phyloP scores from a whole-genome alignment of 2,888 invertebrate species.

The Scelioninae gen. 1 region DNA sequence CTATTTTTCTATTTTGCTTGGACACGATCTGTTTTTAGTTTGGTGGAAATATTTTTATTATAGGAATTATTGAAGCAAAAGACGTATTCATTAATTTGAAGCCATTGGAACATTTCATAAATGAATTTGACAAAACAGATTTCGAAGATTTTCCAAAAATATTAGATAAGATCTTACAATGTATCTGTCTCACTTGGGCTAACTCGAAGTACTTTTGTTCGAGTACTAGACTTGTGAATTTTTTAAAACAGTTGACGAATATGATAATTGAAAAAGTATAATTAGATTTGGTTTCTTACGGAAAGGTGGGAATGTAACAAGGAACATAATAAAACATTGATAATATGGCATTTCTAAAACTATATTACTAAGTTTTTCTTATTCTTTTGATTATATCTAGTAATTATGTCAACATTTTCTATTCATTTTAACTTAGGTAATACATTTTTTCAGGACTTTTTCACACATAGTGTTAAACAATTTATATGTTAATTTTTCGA shows the following conservation, averaged over 20 bases:
- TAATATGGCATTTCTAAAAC: no score
- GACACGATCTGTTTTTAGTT: neutral
- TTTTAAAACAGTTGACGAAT: constrained; percentile 92
- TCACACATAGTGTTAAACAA: no score
- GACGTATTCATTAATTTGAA: constrained; percentile 92
- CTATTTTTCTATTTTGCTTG: no score
- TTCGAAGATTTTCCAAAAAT: constrained; percentile 87
- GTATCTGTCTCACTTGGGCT: constrained; percentile 93
- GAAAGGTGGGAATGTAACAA: no score
- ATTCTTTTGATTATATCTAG: no score
- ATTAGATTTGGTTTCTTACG: no score
- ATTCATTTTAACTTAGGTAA: no score
- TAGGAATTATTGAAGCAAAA: constrained; percentile 90
- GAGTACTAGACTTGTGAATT: constrained; percentile 87
- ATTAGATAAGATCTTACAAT: constrained; percentile 90
- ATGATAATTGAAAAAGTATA: constrained; percentile 89
- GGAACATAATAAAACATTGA: no score
- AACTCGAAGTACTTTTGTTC: constrained; percentile 91
- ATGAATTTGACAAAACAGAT: constrained; percentile 88
- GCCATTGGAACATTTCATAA: constrained; percentile 89
- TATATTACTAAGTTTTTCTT: no score
- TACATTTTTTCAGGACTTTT: no score
- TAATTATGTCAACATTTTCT: no score
- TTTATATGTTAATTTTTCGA: no score
- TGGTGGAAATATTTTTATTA: constrained; percentile 80